Evolutionary conservation across 1,140 invertebrate species (phyloP).

Genomic region (Zaprionus camerounensis): DNA sequence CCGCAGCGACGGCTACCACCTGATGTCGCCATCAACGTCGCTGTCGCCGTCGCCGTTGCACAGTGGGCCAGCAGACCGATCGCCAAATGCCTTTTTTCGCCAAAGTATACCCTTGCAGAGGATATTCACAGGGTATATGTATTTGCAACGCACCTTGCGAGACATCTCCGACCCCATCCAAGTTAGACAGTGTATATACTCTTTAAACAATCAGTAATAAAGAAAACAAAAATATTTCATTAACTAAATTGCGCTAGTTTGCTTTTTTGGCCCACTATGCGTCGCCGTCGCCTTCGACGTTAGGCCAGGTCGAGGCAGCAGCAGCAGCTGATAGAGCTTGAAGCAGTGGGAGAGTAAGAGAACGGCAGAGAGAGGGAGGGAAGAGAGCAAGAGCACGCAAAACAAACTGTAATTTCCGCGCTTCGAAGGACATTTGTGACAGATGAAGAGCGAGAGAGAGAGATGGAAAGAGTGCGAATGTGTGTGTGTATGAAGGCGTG

Average conservation of each 20-base stretch:
- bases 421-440: slow-evolving; percentile 31
- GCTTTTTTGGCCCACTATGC: not conserved
- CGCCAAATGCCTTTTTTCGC: too few species aligned
- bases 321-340: slow-evolving; percentile 17
- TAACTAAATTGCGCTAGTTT: too few species aligned
- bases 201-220: too few species aligned
- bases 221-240: too few species aligned
- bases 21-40: slow-evolving; percentile 50
- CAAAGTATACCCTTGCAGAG: too few species aligned
- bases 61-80: not conserved
- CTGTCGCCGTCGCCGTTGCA: slow-evolving; percentile 7
- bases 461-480: not conserved
- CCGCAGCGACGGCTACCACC: slow-evolving; percentile 50
- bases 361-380: too few species aligned
- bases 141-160: too few species aligned
- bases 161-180: too few species aligned
- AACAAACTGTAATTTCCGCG: slow-evolving; percentile 29
- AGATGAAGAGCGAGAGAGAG: not conserved
- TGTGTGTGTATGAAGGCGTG: not conserved
- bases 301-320: slow-evolving; percentile 63
- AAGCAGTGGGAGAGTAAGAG: not conserved
- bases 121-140: too few species aligned
- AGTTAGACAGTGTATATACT: too few species aligned
- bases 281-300: slow-evolving; percentile 31
- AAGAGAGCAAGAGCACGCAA: not conserved